phyloP scores from a whole-genome alignment of 2,113 vertebrate genomes.

The Ictalurus furcatus region DNA sequence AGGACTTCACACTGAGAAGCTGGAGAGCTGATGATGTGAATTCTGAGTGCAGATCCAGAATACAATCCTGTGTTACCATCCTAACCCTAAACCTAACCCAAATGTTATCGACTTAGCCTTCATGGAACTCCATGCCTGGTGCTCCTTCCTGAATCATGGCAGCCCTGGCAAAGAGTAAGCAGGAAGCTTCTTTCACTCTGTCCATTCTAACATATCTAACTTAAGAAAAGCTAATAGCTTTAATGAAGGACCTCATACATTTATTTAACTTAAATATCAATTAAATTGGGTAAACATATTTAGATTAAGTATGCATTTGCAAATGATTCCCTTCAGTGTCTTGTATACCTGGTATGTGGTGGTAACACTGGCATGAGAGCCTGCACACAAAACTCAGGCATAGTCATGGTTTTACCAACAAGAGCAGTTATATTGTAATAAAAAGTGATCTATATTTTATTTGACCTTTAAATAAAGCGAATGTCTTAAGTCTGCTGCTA shows the following conservation, averaged over 20 bases:
- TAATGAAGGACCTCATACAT: neutral
- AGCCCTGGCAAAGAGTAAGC: neutral
- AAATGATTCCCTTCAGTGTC: neutral
- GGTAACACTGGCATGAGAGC: neutral
- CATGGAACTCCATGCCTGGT: neutral
- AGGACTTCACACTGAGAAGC: neutral
- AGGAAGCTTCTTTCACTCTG: neutral
- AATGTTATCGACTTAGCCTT: neutral
- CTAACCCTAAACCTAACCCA: too few relatives aligned
- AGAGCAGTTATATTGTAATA: neutral
- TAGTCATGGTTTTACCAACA: neutral
- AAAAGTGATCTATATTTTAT: neutral
- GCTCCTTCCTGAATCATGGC: neutral
- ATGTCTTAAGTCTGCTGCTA: too few relatives aligned
- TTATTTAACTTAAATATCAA: neutral
- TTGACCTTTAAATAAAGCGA: too few relatives aligned
- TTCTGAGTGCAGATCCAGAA: neutral
- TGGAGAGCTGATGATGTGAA: neutral
- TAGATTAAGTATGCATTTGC: neutral
- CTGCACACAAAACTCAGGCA: neutral
- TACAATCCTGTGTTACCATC: neutral
- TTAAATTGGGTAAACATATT: neutral
- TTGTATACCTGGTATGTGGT: neutral
- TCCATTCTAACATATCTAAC: neutral
- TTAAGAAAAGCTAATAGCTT: neutral